A percentile compares a stretch with the other conserved stretches of the same genome.
Conservation (phyloP, 2,113 vertebrate genomes). For the Mastomys natalensis region DNA sequence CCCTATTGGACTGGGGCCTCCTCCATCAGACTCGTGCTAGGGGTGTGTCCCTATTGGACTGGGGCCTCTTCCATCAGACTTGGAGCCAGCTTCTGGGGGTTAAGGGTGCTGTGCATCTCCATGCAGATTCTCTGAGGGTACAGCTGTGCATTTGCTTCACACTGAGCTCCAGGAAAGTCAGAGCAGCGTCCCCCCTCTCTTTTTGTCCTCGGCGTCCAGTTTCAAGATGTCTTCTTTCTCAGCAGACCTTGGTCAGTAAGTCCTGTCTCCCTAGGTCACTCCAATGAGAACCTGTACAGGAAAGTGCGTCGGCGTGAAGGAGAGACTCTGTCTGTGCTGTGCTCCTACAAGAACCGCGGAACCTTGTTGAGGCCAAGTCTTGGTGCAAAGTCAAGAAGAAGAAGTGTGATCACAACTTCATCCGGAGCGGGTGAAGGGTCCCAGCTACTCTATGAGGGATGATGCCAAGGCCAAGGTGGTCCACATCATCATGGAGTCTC, state of each 20-base stretch:
- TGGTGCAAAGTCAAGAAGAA: fast-evolving
- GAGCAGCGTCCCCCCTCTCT: neutral
- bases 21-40: neutral
- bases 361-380: fast-evolving
- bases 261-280: constrained; percentile 70
- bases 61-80: neutral
- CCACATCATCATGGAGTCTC: constrained; percentile 72
- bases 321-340: constrained; percentile 57
- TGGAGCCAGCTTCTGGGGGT: too few relatives aligned
- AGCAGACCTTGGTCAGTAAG: neutral
- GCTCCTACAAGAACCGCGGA: neutral
- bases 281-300: fast-evolving
- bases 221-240: neutral
- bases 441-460: fast-evolving
- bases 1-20: too few relatives aligned
- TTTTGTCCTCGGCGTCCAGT: fast-evolving
- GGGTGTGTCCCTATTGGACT: neutral
- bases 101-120: fast-evolving
- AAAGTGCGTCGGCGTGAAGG: constrained; percentile 56
- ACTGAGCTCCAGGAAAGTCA: neutral
- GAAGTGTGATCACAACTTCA: fast-evolving
- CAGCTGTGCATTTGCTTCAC: neutral
- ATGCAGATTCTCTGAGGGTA: too few relatives aligned
- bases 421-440: fast-evolving
- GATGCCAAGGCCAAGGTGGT: fast-evolving